phyloP scores from a whole-genome alignment of 2,113 vertebrate genomes.

The Callorhinus ursinus region DNA sequence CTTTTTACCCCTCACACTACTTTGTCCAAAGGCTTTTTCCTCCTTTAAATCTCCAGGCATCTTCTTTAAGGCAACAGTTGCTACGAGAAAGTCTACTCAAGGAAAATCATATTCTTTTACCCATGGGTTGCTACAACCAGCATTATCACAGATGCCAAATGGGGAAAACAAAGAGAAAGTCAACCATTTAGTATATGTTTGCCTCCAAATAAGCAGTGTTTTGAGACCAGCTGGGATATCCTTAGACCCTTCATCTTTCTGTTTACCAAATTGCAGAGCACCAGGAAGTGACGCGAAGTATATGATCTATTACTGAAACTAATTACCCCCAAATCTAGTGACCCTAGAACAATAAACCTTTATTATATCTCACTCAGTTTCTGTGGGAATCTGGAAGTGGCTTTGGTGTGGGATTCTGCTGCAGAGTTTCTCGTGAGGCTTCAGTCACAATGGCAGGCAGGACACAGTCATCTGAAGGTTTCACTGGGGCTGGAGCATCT shows the following conservation, averaged over 20 bases:
- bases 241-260: slow-evolving; percentile 35
- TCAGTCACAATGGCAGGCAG: not conserved
- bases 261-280: slow-evolving; percentile 30
- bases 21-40: not conserved
- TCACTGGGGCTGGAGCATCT: not conserved
- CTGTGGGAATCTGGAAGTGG: not conserved
- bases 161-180: slow-evolving; percentile 1
- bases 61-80: not conserved
- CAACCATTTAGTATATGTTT: not conserved
- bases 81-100: slow-evolving; percentile 1
- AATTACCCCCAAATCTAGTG: not conserved
- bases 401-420: not conserved
- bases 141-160: slow-evolving; percentile 36
- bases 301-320: not conserved
- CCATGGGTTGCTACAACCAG: not conserved
- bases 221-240: slow-evolving; percentile 27
- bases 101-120: not conserved
- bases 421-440: not conserved
- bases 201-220: not conserved
- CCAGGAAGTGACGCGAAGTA: slow-evolving; percentile 18
- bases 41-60: not conserved
- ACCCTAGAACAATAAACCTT: not conserved
- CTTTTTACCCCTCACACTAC: not conserved
- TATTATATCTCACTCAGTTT: not conserved
- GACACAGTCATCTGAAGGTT: not conserved